Evolutionary conservation across 2,888 invertebrate species (phyloP).

Genomic region (Theretra japonica): DNA sequence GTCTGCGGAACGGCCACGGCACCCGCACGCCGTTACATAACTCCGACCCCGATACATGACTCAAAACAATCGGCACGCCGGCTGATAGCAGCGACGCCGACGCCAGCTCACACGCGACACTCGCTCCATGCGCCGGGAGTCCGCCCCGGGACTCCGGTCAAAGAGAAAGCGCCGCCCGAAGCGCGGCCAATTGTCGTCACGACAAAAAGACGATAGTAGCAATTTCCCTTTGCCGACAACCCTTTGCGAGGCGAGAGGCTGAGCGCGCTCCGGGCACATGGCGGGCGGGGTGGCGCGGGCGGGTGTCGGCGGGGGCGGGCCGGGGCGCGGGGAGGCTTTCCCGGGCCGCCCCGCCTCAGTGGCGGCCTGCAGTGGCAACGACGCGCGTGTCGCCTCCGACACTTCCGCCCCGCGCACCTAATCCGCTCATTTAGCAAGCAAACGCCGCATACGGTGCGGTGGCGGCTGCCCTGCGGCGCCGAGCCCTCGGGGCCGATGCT

Average conservation of each 20-base stretch:
- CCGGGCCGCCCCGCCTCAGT: conserved; percentile 84
- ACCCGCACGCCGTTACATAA: conserved; percentile 66
- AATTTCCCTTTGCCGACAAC: conserved; percentile 79
- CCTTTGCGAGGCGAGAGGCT: conserved; percentile 74
- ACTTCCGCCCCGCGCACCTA: conserved; percentile 81
- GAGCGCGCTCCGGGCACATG: conserved; percentile 74
- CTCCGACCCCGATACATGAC: conserved; percentile 51
- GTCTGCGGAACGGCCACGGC: conserved; percentile 59
- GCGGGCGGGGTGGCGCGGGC: conserved; percentile 59
- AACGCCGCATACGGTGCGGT: conserved; percentile 79
- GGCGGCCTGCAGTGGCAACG: conserved; percentile 83
- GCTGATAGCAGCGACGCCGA: conserved; percentile 1
- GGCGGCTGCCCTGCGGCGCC: conserved; percentile 69
- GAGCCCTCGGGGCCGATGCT: conserved; percentile 76
- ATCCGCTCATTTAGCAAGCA: conserved; percentile 79
- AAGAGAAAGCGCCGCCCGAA: conserved; percentile 59
- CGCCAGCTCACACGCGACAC: not conserved
- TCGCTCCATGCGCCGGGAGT: not conserved
- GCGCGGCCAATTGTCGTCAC: conserved; percentile 67
- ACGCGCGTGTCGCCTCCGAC: conserved; percentile 82
- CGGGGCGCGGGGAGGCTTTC: conserved; percentile 68
- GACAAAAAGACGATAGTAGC: conserved; percentile 71
- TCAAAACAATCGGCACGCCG: conserved; percentile 42
- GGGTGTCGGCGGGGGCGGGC: conserved; percentile 50
- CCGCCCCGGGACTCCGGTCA: conserved; percentile 42